Evolutionary conservation across 2,888 invertebrate genomes (phyloP), one percentile per base, ranked within the genome.

Genomic region (Tiliacea citrago): DNA sequence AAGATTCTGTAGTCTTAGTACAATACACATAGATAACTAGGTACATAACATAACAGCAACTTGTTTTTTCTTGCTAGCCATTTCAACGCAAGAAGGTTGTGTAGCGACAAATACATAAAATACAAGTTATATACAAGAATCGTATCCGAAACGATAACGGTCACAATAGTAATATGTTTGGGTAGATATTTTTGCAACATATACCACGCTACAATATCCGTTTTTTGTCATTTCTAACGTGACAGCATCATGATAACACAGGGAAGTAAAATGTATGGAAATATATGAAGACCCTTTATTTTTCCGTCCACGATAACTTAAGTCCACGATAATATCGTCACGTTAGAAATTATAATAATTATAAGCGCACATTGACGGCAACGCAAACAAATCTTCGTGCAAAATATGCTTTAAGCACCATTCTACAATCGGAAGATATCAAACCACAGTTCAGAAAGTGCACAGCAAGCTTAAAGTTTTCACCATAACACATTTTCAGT

Each of bases 381-480:
- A n/a, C n/a, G n/a, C 29, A 29, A 29, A 29, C 18, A 21, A 10
- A 24, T 9, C 2, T 21, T 72, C 16, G 7, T 57, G 21, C 1
- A 1, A 24, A 21, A 9, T 4, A 9, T 12, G 0, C 9, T 3
- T 47, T n/a, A 21, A 10, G n/a, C 12, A 21, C n/a, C 10, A 53
- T 67, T 35, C 10, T 13, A 12, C 13, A 62, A 75, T 8, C 0
- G 13, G 10, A 51, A 24, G 2, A 18, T 9, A 67, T 13, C 12
- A 53, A 77, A 39, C n/a, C 18, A 49, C 35, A 61, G 42, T n/a
- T 71, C 66, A 71, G 18, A 71, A 67, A 61, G 39, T 65, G 2
- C 21, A 68, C 21, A 73, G 10, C 35, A 63, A 72, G 21, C 49
- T 49, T 21, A 21, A 61, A 55, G 24, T 67, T 16, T 13, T 60